Evolutionary conservation across 2,113 vertebrate species (phyloP), one percentile per base, ranked within the genome.

Genomic region (Ptyas mucosa): DNA sequence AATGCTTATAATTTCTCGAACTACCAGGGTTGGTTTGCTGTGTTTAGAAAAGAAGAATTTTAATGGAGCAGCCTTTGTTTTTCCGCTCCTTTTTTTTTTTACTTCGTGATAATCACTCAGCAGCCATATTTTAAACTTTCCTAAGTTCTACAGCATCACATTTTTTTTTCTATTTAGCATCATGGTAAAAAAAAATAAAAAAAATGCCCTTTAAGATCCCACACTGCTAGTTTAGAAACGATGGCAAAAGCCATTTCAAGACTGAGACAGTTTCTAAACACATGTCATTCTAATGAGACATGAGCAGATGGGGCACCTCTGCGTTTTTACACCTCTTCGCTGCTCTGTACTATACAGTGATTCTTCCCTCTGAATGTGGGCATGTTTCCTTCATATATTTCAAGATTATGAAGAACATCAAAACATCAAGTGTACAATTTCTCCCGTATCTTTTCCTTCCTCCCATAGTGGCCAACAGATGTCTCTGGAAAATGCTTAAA

Each of bases 251-350:
- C 91, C 91, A 95, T 85, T 86, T 49, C 49, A 92, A 92, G 96
- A 92, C 54, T 94, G 34, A 91, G 55, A 94, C 94, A 95, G 49
- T 86, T 89, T 96, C 89, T 92, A 89, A 95, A 97, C 94, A 87
- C 94, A 91, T 95, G 86, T 94, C 93, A 96, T 95, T 96, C 96
- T 95, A 96, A 96, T 95, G 94, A 95, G 85, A 95, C 90, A 88
- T 52, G 85, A 92, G 91, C 46, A 94, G 54, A 75, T 91, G 8
- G 87, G 91, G 87, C 91, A 91, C 90, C 95, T 90, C 53, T 92
- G 23, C n/a, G 26, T 91, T 91, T 94, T 96, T 95, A 64, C 57
- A 75, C 95, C 87, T 69, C 88, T 94, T 94, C 95, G 54, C 91
- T 92, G 64, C 39, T 93, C 87, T 46, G 69, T 95, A 61, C 93